These are phyloP conservation scores for Alectura lathami DNA, from an alignment of 2,113 vertebrate genomes.

Conservation along the genomic window DNA sequence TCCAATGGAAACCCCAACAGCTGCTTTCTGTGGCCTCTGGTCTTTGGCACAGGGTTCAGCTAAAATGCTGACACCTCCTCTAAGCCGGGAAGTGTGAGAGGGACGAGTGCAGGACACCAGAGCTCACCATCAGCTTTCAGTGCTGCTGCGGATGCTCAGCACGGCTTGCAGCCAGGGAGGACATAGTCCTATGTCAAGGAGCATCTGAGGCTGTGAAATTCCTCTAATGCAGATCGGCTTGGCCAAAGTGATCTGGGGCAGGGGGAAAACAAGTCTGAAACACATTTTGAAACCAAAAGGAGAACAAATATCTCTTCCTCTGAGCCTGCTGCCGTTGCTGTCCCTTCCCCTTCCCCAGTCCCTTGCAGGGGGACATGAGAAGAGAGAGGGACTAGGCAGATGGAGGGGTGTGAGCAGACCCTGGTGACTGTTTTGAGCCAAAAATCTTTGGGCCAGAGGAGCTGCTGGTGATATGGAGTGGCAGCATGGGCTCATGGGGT, in stretches of 20 bases:
- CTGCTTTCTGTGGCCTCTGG: background rate
- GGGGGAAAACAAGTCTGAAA: background rate
- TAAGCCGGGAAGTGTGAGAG: background rate
- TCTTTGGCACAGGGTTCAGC: background rate
- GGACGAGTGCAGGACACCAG: background rate
- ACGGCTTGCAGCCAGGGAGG: background rate
- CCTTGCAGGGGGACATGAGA: accelerated
- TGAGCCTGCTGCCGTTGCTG: background rate
- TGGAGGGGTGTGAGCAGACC: background rate
- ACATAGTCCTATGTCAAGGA: background rate
- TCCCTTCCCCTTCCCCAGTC: background rate
- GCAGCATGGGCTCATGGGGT: accelerated
- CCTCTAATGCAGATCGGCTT: background rate
- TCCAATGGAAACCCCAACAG: background rate
- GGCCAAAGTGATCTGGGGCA: background rate
- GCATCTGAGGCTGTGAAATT: background rate
- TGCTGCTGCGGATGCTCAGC: background rate
- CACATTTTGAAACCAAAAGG: background rate
- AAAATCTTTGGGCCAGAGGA: background rate
- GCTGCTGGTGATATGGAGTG: background rate
- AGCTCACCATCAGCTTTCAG: background rate
- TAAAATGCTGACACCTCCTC: background rate
- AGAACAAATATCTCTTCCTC: background rate
- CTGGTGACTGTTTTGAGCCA: background rate
- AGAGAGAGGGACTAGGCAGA: background rate